Conservation (phyloP, 2,113 vertebrate genomes). For the pig (Sus scrofa) region DNA sequence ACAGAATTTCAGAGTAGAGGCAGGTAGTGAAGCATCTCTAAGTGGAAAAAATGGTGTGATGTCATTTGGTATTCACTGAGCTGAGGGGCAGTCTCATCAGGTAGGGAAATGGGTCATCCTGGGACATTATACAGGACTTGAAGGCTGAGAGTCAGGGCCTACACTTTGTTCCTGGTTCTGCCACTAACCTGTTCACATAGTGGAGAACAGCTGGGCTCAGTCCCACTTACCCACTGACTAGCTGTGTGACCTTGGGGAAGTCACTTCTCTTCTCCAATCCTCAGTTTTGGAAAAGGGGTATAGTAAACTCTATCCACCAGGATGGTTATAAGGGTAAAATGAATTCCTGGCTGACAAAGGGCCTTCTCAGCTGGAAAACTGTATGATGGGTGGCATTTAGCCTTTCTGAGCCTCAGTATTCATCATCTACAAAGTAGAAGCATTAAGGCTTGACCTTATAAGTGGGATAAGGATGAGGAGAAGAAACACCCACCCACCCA, state of each 20-base stretch:
- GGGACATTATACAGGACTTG: not conserved
- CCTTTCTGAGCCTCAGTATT: not conserved
- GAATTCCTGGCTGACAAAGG: not conserved
- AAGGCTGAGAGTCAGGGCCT: not conserved
- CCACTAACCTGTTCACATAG: not conserved
- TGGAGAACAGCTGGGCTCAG: not conserved
- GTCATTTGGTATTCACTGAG: not conserved
- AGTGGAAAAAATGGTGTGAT: not conserved
- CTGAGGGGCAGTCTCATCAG: not conserved
- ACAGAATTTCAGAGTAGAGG: not conserved
- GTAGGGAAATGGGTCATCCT: not conserved
- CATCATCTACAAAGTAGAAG: not conserved
- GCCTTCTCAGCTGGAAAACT: not conserved
- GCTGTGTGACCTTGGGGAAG: not conserved
- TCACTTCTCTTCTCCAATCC: not conserved
- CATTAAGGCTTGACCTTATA: not conserved
- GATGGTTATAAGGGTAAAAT: not conserved
- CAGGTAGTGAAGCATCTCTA: slow-evolving; percentile 15
- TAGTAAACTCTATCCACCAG: not conserved
- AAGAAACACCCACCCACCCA: not conserved
- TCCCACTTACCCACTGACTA: not conserved
- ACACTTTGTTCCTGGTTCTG: not conserved
- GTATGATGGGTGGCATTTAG: not conserved
- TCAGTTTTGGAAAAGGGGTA: not conserved
- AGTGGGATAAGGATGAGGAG: not conserved